Base-by-base conservation (phyloP, 2,797 vertebrate genomes). In the Melanogrammus aeglefinus region DNA sequence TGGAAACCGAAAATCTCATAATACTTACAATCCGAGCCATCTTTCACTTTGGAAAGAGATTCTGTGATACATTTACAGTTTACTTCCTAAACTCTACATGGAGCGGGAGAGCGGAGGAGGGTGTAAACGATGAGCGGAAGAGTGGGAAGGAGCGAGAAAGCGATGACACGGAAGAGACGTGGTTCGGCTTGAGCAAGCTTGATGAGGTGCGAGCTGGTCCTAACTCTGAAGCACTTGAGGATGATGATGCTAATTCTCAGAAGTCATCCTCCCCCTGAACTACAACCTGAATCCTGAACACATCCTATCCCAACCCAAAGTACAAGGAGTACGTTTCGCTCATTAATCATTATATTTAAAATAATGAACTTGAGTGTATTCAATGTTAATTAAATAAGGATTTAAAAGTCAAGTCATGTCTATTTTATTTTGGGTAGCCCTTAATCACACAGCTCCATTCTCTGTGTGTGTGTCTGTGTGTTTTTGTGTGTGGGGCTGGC, bases 401-500 rank as follows among this genome's bases (percentile, higher is more conserved):
- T 66, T 66, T 10, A 66, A 27, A 27, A 24, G n/a, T n/a, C n/a
- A 27, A 66, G 63, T n/a, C 51, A 63, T 63, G 51, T 66, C 63
- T 27, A 27, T 66, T 27, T 24, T 66, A 66, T 66, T 66, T 44
- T 27, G n/a, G 9, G 6, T 16, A 66, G 24, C 9, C 8, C 63
- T 24, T 27, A 51, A 51, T 51, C 47, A 51, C 47, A 51, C 16
- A 51, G 47, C 12, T 51, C 16, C 44, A 47, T 14, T 72, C 1
- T 72, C 29, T 72, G 70, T 72, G 70, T 72, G 70, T 72, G 72
- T 72, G 72, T 39, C 16, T 73, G 72, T 9, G 29, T 72, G 70
- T 16, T 18, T 4, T 1, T 72, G 73, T 16, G 73, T 41, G 73
- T 24, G 35, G 35, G 13, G 73, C 21, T 38, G 41, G 73, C 39